These are phyloP conservation scores for Trichonephila inaurata DNA, from an alignment of 1,140 invertebrate genomes.

Conservation along the genomic window DNA sequence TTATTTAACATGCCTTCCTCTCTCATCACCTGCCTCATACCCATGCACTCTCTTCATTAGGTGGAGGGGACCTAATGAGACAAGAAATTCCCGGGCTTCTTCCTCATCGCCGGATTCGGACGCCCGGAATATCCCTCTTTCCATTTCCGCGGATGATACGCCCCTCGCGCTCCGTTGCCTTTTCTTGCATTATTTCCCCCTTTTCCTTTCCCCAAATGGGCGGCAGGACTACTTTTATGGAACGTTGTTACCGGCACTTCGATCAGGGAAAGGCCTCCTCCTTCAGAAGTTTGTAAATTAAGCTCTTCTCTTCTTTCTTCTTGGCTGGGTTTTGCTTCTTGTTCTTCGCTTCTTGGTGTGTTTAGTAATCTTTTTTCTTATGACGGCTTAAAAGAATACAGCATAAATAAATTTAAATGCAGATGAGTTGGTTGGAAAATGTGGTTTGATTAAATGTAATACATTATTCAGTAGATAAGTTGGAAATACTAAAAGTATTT, in stretches of 20 bases:
- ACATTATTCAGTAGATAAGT: too few relatives aligned
- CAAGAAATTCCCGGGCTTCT: conserved; percentile 25
- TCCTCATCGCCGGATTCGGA: conserved; percentile 14
- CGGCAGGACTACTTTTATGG: conserved; percentile 8
- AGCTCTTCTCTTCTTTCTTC: not conserved
- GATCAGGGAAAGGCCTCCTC: not conserved
- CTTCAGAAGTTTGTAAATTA: conserved; percentile 3
- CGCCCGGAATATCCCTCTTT: not conserved
- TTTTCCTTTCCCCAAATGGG: conserved; percentile 1
- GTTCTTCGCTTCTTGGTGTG: too few relatives aligned
- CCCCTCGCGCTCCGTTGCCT: conserved; percentile 22
- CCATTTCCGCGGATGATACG: conserved; percentile 19
- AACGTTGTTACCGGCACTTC: conserved; percentile 8
- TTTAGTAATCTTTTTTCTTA: too few relatives aligned
- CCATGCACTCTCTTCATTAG: conserved; percentile 1
- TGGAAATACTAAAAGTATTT: too few relatives aligned
- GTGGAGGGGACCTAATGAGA: conserved; percentile 24
- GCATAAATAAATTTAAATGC: too few relatives aligned
- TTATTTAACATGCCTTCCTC: conserved; percentile 4
- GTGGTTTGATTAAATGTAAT: too few relatives aligned
- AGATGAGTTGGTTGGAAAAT: too few relatives aligned
- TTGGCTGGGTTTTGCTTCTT: not conserved
- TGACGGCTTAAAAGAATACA: too few relatives aligned
- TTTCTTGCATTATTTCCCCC: conserved; percentile 17
- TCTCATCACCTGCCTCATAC: not conserved